Percentiles rank a stretch among this genome's conserved stretches.
These are phyloP conservation scores for Helicolenus hilgendorfi DNA, from an alignment of 2,797 vertebrate species.

Conservation along the genomic window DNA sequence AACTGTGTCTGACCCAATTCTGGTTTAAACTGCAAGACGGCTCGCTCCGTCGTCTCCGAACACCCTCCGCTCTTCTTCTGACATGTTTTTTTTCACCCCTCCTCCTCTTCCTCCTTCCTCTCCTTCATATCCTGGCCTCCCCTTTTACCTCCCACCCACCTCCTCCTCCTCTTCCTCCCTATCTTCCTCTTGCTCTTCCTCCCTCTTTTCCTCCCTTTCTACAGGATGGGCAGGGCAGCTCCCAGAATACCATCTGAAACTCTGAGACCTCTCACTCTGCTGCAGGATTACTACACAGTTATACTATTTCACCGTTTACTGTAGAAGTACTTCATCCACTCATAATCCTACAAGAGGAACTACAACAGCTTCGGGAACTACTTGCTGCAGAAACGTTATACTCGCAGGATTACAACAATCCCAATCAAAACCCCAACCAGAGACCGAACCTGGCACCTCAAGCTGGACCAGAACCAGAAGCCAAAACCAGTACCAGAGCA, in stretches of 20 bases:
- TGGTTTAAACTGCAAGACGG: constrained; percentile 25
- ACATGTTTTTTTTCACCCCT: constrained; percentile 21
- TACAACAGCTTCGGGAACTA: not conserved
- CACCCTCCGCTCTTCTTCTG: constrained; percentile 13
- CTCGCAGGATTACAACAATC: constrained; percentile 36
- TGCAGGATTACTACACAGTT: constrained; percentile 29
- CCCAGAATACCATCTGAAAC: constrained; percentile 76
- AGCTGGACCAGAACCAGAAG: constrained; percentile 16
- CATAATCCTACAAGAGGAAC: not conserved
- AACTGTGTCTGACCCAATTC: constrained; percentile 57
- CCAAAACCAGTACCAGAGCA: constrained; percentile 19
- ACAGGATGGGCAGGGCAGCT: constrained; percentile 86
- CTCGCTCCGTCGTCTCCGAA: constrained; percentile 1
- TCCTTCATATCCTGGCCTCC: constrained; percentile 61
- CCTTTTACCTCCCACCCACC: constrained; percentile 56
- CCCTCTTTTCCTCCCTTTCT: constrained; percentile 59
- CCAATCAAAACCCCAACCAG: not conserved
- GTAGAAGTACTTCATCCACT: not conserved
- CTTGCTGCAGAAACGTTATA: not conserved
- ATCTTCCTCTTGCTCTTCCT: constrained; percentile 66
- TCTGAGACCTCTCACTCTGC: constrained; percentile 55
- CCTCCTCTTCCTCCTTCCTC: not conserved
- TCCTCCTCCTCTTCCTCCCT: constrained; percentile 9
- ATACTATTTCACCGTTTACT: not conserved
- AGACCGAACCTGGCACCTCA: constrained; percentile 16